Evolutionary conservation across 2,113 vertebrate species (phyloP).

Genomic region (Ia io): DNA sequence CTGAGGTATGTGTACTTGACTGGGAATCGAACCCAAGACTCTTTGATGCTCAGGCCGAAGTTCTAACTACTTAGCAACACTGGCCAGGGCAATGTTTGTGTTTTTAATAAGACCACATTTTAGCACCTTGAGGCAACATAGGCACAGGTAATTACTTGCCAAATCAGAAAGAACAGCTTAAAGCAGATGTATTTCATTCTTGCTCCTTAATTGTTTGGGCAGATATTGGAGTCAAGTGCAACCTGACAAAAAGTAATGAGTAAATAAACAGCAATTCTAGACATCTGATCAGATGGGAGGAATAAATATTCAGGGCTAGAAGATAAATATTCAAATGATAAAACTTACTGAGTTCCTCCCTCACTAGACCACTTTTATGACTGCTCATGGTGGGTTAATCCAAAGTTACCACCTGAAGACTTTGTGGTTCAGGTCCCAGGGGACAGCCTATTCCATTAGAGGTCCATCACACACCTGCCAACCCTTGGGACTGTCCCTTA

Average conservation of each 20-base stretch:
- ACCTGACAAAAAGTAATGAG: constrained; percentile 38
- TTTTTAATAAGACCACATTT: constrained; percentile 39
- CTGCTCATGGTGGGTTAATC: neutral
- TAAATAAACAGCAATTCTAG: constrained; percentile 55
- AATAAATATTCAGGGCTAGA: constrained; percentile 42
- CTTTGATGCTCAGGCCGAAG: no score
- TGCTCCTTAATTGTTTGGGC: constrained; percentile 47
- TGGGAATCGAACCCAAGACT: no score
- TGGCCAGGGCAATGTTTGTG: neutral
- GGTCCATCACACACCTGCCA: accelerated
- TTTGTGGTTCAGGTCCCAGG: neutral
- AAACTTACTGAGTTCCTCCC: neutral
- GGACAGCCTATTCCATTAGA: neutral
- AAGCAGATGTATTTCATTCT: constrained; percentile 24
- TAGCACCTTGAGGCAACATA: constrained; percentile 2
- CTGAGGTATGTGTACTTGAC: no score
- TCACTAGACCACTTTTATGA: neutral
- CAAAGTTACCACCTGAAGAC: neutral
- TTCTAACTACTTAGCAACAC: no score
- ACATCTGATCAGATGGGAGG: constrained; percentile 53
- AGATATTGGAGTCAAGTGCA: constrained; percentile 25
- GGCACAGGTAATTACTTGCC: neutral
- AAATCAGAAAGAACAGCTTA: neutral
- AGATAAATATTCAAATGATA: constrained; percentile 61
- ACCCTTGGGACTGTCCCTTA: accelerated